Evolutionary conservation across 2,797 vertebrate species (phyloP), one percentile per base, ranked within the genome.

Genomic region (Scyliorhinus canicula): DNA sequence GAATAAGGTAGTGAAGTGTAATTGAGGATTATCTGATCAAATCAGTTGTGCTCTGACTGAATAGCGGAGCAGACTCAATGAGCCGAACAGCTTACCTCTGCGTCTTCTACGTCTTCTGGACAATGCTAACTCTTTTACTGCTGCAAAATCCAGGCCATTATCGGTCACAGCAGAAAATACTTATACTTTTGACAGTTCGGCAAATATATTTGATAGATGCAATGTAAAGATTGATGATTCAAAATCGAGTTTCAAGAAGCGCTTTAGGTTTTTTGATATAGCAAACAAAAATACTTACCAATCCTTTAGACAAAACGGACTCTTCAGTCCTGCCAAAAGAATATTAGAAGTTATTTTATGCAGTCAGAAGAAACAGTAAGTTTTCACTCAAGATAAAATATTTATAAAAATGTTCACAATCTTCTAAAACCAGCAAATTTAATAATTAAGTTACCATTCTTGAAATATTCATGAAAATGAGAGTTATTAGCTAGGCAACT

Each of bases 261-360:
- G 79, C 24, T 40, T 47, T 55, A 91, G 19, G 88, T 40, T 44
- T 90, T 55, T 14, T 11, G 35, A 57, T 19, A 28, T 26, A 50
- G 47, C 35, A 94, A 71, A 74, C 19, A 63, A 88, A 50, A 31
- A 47, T 47, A 95, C 98, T 98, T 98, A 99, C 99, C 97, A 99
- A 96, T 97, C 99, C 99, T 98, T 99, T 99, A 85, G 98, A 97
- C 96, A 98, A 96, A 96, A 98, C 69, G 1, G 99, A 98, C 96
- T 99, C 98, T 96, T 98, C 98, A 96, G 98, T 98, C 97, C 99
- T 99, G 97, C 95, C 95, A 97, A 55, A 96, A 95, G 95, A 95
- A 94, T 95, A 95, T 95, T 47, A 35, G 31, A 71, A 79, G 55
- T 94, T 52, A 94, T 35, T 94, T 52, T 71, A 74, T 74, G 44